These are phyloP conservation scores for Styela clava DNA, from an alignment of 23 tunicate genomes.

Conservation along the genomic window DNA sequence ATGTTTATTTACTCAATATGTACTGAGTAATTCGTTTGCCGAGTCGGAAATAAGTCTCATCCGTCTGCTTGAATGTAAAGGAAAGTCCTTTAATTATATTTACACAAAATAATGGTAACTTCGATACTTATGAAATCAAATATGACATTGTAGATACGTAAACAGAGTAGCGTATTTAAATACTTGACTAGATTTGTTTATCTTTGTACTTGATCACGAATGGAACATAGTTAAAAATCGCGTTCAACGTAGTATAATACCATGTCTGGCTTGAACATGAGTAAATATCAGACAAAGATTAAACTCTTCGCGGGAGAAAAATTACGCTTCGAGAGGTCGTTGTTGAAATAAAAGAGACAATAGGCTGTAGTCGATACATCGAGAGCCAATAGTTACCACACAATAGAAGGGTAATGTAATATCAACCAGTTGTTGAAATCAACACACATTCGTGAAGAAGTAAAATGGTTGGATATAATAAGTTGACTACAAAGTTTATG, in stretches of 20 bases:
- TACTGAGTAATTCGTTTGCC: too few relatives aligned
- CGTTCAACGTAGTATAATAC: too few relatives aligned
- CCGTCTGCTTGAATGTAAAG: too few relatives aligned
- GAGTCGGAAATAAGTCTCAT: too few relatives aligned
- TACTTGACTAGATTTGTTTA: background rate
- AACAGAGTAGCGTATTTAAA: background rate
- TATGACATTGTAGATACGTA: background rate
- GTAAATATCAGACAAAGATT: too few relatives aligned
- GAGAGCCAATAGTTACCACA: background rate
- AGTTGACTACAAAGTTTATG: too few relatives aligned
- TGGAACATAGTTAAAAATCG: too few relatives aligned
- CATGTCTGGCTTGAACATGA: too few relatives aligned
- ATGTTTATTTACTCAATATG: too few relatives aligned
- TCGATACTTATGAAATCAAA: background rate
- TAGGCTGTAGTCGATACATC: background rate
- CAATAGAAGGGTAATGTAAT: background rate
- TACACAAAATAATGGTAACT: background rate
- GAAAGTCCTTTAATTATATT: background rate
- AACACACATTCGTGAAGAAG: too few relatives aligned
- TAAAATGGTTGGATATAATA: too few relatives aligned
- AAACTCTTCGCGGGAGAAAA: background rate
- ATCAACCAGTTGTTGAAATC: background rate
- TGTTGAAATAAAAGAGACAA: background rate
- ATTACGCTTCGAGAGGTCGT: background rate
- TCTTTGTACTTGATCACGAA: too few relatives aligned